A percentile compares a stretch with the other conserved stretches of the same genome.
phyloP scores from a whole-genome alignment of 1,140 invertebrate species.

The Magallana ariakensis region DNA sequence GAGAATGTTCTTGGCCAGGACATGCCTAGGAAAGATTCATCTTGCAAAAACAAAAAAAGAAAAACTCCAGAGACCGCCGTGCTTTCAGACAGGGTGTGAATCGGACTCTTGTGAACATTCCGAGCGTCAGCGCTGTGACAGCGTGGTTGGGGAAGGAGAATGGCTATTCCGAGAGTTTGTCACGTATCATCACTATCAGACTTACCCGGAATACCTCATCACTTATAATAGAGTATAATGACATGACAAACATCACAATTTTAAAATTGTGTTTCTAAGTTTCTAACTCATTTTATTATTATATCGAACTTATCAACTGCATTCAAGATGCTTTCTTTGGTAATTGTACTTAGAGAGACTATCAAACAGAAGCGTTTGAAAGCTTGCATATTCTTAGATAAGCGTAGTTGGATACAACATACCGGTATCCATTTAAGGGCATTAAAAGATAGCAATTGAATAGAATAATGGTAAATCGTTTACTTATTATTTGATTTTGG shows the following conservation, averaged over 20 bases:
- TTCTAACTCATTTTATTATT: too few relatives aligned
- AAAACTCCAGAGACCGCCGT: constrained; percentile 55
- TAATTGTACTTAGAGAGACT: too few relatives aligned
- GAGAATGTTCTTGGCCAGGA: constrained; percentile 58
- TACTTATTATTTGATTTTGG: too few relatives aligned
- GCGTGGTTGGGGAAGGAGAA: constrained; percentile 36
- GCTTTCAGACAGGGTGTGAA: constrained; percentile 47
- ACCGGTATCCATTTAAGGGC: too few relatives aligned
- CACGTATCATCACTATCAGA: constrained; percentile 27
- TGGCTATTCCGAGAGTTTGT: constrained; percentile 49
- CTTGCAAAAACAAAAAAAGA: constrained; percentile 4
- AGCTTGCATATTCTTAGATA: too few relatives aligned
- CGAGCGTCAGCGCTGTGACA: constrained; percentile 21
- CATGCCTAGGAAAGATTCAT: constrained; percentile 59
- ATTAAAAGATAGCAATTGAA: too few relatives aligned
- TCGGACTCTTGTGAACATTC: constrained; percentile 27
- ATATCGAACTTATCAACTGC: constrained; percentile 20
- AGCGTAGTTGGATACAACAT: too few relatives aligned
- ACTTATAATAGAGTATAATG: constrained; percentile 23
- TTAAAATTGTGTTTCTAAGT: too few relatives aligned
- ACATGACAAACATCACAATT: too few relatives aligned
- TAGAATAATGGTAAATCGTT: too few relatives aligned
- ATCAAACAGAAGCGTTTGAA: too few relatives aligned
- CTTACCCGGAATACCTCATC: constrained; percentile 46
- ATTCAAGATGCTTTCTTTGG: neutral